A percentile compares a stretch with the other conserved stretches of the same genome.
Conservation (phyloP, 2,888 invertebrate species). For the Trilocha varians region DNA sequence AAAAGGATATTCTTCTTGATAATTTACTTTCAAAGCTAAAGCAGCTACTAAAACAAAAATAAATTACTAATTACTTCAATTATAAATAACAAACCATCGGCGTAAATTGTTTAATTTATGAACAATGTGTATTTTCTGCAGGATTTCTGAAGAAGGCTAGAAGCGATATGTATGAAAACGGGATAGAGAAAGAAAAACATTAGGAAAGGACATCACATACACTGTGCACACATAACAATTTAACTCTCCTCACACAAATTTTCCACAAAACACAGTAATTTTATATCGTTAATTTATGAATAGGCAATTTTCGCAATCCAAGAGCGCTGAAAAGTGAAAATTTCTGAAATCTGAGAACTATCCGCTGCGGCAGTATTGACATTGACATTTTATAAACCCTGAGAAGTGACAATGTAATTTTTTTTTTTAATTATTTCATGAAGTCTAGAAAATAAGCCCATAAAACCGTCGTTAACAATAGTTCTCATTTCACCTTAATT, state of each 20-base stretch:
- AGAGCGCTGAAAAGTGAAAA: not conserved
- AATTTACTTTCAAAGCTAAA: too few species aligned
- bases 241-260: slow-evolving; percentile 2
- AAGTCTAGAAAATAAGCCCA: not conserved
- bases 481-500: too few species aligned
- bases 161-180: not conserved
- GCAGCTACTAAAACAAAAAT: too few species aligned
- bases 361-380: slow-evolving; percentile 23
- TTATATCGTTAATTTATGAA: not conserved
- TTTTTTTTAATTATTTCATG: too few species aligned
- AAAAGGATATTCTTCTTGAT: too few species aligned
- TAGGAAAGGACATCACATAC: slow-evolving; percentile 15
- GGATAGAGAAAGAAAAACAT: slow-evolving; percentile 7
- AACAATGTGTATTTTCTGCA: too few species aligned
- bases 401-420: not conserved
- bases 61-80: too few species aligned
- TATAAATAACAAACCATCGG: too few species aligned
- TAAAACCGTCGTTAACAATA: not conserved
- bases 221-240: slow-evolving; percentile 14
- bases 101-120: too few species aligned
- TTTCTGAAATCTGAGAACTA: not conserved
- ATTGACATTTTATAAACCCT: slow-evolving; percentile 15
- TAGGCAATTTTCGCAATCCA: not conserved
- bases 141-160: not conserved
- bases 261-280: slow-evolving; percentile 3